These are phyloP conservation scores for Melanotaenia nigrans DNA, from an alignment of 2,797 vertebrate genomes.

Conservation along the genomic window DNA sequence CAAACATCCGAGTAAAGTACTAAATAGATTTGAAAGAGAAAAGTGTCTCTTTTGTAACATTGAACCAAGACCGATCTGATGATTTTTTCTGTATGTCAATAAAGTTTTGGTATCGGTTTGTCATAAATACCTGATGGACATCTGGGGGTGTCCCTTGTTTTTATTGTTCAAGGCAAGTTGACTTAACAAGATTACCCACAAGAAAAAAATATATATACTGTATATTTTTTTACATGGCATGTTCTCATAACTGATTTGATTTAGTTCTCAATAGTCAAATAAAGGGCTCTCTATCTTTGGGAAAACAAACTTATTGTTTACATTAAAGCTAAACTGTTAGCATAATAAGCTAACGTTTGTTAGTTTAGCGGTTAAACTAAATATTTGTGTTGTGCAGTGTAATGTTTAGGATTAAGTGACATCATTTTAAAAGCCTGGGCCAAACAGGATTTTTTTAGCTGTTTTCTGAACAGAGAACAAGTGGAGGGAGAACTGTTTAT, in stretches of 20 bases:
- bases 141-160: background rate
- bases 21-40: background rate
- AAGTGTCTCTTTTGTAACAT: background rate
- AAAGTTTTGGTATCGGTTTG: background rate
- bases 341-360: background rate
- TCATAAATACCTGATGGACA: too few relatives aligned
- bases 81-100: too few relatives aligned
- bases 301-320: background rate
- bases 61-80: background rate
- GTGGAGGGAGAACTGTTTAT: background rate
- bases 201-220: too few relatives aligned
- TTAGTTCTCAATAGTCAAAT: background rate
- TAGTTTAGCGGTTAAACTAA: background rate
- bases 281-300: background rate
- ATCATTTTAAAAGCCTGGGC: background rate
- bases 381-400: background rate
- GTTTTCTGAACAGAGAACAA: background rate
- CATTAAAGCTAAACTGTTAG: background rate
- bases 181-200: too few relatives aligned
- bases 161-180: too few relatives aligned
- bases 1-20: background rate
- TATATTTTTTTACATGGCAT: too few relatives aligned
- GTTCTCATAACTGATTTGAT: background rate
- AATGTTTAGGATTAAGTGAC: background rate
- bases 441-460: background rate